Conservation (phyloP, 2,888 invertebrate genomes). For the Orthosia gracilis region DNA sequence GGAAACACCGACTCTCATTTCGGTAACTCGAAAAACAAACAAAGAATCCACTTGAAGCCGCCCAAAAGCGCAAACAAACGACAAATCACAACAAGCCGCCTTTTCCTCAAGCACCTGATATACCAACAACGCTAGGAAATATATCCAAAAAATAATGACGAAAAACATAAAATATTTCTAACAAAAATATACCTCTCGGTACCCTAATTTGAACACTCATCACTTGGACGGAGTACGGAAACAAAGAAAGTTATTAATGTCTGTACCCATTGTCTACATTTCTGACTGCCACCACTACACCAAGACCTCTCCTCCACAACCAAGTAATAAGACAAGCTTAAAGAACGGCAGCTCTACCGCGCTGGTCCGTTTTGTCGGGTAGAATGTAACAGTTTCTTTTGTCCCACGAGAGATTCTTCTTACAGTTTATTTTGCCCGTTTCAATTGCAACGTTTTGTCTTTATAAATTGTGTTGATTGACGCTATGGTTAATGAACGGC, state of each 20-base stretch:
- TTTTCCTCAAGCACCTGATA: conserved; percentile 49
- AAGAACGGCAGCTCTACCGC: conserved; percentile 69
- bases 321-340: conserved; percentile 53
- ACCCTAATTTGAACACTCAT: conserved; percentile 73
- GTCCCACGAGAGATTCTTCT: conserved; percentile 81
- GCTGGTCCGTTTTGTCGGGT: conserved; percentile 78
- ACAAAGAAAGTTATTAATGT: conserved; percentile 90
- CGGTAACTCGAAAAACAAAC: conserved; percentile 37
- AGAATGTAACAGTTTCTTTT: conserved; percentile 85
- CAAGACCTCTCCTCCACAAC: conserved; percentile 70
- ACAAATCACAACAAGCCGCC: conserved; percentile 31
- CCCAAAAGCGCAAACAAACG: conserved; percentile 53
- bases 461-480: conserved; percentile 78
- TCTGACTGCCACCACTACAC: conserved; percentile 77
- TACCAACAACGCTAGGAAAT: conserved; percentile 37
- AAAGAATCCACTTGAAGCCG: conserved; percentile 34
- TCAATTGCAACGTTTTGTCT: conserved; percentile 78
- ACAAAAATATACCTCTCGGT: conserved; percentile 64
- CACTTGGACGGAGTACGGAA: conserved; percentile 77
- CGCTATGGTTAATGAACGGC: conserved; percentile 61
- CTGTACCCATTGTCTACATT: conserved; percentile 86
- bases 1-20: conserved; percentile 16
- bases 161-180: conserved; percentile 65
- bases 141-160: conserved; percentile 58
- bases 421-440: conserved; percentile 79